phyloP scores from a whole-genome alignment of 1,140 invertebrate species.

The Nasonia longicornis region DNA sequence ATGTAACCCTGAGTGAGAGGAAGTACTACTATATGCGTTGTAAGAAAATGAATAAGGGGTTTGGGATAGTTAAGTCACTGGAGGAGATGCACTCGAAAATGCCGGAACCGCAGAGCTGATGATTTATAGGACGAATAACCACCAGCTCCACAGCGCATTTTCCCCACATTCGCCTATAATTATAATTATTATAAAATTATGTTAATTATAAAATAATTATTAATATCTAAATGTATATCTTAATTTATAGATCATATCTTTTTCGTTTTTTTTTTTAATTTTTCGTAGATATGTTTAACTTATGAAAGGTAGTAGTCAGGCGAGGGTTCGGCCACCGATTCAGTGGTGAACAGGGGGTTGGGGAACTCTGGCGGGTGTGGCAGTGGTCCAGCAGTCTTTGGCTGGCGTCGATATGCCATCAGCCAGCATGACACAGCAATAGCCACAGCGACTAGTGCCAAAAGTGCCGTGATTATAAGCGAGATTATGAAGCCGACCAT shows the following conservation, averaged over 20 bases:
- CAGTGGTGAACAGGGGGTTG: slow-evolving; percentile 91
- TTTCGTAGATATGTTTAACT: slow-evolving; percentile 41
- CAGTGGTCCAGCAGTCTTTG: slow-evolving; percentile 86
- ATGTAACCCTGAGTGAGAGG: slow-evolving; percentile 52
- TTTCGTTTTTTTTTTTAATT: slow-evolving; percentile 41
- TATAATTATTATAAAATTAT: slow-evolving; percentile 53
- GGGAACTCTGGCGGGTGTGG: slow-evolving; percentile 95
- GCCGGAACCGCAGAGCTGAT: slow-evolving; percentile 55
- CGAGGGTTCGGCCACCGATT: slow-evolving; percentile 80
- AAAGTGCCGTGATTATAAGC: slow-evolving; percentile 88
- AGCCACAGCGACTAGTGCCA: slow-evolving; percentile 92
- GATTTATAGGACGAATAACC: slow-evolving; percentile 56
- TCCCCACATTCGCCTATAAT: slow-evolving; percentile 48
- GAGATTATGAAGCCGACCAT: slow-evolving; percentile 93
- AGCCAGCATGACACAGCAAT: slow-evolving; percentile 95
- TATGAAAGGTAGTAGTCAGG: slow-evolving; percentile 80
- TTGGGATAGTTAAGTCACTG: slow-evolving; percentile 61
- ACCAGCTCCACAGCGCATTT: slow-evolving; percentile 59
- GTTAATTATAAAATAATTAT: slow-evolving; percentile 59
- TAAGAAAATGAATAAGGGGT: slow-evolving; percentile 44
- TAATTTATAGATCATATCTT: background rate
- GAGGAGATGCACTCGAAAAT: slow-evolving; percentile 66
- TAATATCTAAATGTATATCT: slow-evolving; percentile 35
- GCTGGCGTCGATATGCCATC: slow-evolving; percentile 89
- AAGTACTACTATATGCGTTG: slow-evolving; percentile 31